A percentile compares a stretch with the other conserved stretches of the same genome.
Conservation (phyloP, 2,888 invertebrate species). For the Falcaria lacertinaria region DNA sequence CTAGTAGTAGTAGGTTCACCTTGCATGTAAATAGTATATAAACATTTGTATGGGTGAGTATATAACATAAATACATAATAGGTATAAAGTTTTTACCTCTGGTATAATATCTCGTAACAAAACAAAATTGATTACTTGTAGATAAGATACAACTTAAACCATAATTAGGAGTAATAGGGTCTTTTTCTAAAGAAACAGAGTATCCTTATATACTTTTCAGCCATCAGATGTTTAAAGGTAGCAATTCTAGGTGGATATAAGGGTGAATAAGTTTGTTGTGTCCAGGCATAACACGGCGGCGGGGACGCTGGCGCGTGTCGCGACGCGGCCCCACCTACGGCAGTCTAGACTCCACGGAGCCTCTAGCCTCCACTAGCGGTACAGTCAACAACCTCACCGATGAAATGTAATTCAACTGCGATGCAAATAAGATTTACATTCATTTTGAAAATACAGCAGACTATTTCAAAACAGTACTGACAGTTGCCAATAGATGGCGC, state of each 20-base stretch:
- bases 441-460: not conserved
- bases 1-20: no score
- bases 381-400: constrained; percentile 63
- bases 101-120: no score
- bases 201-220: not conserved
- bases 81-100: no score
- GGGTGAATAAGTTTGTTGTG: not conserved
- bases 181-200: no score
- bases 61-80: no score
- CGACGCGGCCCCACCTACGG: constrained; percentile 81
- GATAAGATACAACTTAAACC: no score
- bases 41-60: no score
- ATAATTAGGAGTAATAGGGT: no score
- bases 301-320: constrained; percentile 68
- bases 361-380: constrained; percentile 49
- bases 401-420: constrained; percentile 45
- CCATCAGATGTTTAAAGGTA: no score
- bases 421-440: constrained; percentile 5
- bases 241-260: no score
- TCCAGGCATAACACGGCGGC: constrained; percentile 75
- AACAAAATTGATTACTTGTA: no score
- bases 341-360: constrained; percentile 77
- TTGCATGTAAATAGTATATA: no score
- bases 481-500: not conserved
- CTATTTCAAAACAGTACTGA: not conserved